Conservation (phyloP, 2,888 invertebrate genomes). For the Didymodactylos carnosus region DNA sequence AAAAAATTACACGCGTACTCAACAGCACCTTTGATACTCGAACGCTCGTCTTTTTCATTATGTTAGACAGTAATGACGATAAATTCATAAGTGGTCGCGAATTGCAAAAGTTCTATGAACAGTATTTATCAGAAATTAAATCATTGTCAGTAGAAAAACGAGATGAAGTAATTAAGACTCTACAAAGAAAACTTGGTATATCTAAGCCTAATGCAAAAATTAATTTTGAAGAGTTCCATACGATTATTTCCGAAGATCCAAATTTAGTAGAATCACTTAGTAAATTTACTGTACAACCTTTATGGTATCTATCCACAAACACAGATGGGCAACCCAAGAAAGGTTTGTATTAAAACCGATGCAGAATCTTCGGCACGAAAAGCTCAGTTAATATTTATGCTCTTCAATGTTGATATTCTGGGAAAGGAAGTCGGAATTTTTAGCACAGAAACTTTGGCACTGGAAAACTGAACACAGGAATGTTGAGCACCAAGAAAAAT, state of each 20-base stretch:
- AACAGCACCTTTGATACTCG: background rate
- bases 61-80: background rate
- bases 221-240: background rate
- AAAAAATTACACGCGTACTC: background rate
- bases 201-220: too few species aligned
- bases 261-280: background rate
- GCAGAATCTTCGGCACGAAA: background rate
- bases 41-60: background rate
- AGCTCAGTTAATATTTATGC: background rate
- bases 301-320: too few species aligned
- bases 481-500: too few species aligned
- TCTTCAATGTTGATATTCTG: too few species aligned
- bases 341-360: background rate
- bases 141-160: background rate
- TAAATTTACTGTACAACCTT: background rate
- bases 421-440: too few species aligned
- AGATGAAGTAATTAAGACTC: background rate
- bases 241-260: background rate
- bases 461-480: too few species aligned
- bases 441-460: too few species aligned
- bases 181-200: background rate
- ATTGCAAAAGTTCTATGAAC: background rate
- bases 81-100: background rate
- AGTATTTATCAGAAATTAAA: background rate
- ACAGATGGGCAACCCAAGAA: too few species aligned